Evolutionary conservation across 2,888 invertebrate genomes (phyloP), one percentile per base, ranked within the genome.

Genomic region (Drosophila colorata): DNA sequence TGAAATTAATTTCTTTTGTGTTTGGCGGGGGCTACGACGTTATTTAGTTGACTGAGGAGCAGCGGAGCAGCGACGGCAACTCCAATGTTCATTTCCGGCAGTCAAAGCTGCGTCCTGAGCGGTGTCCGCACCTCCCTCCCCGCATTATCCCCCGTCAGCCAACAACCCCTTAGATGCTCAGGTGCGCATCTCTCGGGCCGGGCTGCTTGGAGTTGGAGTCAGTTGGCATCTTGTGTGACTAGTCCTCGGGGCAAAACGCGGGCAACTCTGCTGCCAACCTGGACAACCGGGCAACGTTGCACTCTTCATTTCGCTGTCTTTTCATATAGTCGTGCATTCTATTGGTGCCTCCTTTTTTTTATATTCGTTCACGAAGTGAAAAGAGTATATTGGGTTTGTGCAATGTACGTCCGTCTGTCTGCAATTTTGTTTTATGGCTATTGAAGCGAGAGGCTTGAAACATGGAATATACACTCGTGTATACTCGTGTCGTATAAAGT

Each of bases 1-100:
- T 91, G 91, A 91, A 91, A 91, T 91, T 91, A 91, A 91, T 91
- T 91, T 91, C 91, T 91, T 91, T 91, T 90, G 91, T 91, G 84
- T 87, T 90, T 81, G 82, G 25, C 35, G 74, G 72, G 47, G 25
- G 57, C 64, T 35, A 46, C 69, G 75, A 74, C 63, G 74, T 68
- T 75, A 73, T 67, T 73, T 78, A 74, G 75, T 64, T 74, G 75
- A 72, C 60, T 37, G 35, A 37, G 35, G 9, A 40, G 53, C 48
- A 51, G 49, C 44, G 20, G 41, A 59, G 58, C 56, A 58, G 37
- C 49, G 55, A 61, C 64, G 56, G 61, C 65, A 57, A 69, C 87
- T 87, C 66, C 88, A 87, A 80, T 88, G 87, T 83, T 83, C 83
- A 83, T 83, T 83, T 83, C 83, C 83, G 83, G 88, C 83, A 83